Evolutionary conservation across 2,888 invertebrate genomes (phyloP), one percentile per base, ranked within the genome.

Genomic region (Panzeria rudis): DNA sequence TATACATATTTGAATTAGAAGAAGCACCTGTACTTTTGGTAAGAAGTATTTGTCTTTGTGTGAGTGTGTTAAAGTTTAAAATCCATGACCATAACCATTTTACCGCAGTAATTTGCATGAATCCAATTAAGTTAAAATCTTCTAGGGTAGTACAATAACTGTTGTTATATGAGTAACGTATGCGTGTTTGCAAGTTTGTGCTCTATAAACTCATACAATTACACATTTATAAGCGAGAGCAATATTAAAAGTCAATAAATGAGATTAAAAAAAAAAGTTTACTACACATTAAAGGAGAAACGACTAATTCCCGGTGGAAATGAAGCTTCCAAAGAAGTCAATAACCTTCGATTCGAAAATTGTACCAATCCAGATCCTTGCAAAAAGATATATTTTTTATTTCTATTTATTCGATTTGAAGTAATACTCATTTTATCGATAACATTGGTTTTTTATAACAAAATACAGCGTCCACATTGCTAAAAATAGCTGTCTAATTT

Each of bases 91-190:
- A 84, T 71, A 80, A 80, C 79, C 71, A 79, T 84, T 84, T 84
- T 84, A 84, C 84, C 84, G 84, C 84, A 84, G 84, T 84, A 84
- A 84, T 84, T 84, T 80, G 80, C 79, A 84, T 84, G 79, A 80
- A 79, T 75, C 83, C 79, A 80, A 84, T 84, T 79, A 69, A 86
- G 83, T 83, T 86, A 69, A 83, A 80, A 75, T 86, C 80, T 59
- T 78, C 41, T 71, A 32, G 35, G 69, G 11, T 71, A 54, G 13
- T 61, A 15, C 77, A 78, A 69, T 78, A 9, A 61, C 61, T 52
- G 59, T 29, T 29, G 23, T n/a, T n/a, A n/a, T 35, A n/a, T 4
- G 13, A 15, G 56, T 35, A 23, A n/a, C 50, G 44, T 29, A 9
- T 44, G 9, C 13, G 1, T 23, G 8, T 23, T 8, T 59, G 29